A percentile compares a stretch with the other conserved stretches of the same genome.
phyloP scores from a whole-genome alignment of 2,113 vertebrate species.

The Lampris megalopsis region DNA sequence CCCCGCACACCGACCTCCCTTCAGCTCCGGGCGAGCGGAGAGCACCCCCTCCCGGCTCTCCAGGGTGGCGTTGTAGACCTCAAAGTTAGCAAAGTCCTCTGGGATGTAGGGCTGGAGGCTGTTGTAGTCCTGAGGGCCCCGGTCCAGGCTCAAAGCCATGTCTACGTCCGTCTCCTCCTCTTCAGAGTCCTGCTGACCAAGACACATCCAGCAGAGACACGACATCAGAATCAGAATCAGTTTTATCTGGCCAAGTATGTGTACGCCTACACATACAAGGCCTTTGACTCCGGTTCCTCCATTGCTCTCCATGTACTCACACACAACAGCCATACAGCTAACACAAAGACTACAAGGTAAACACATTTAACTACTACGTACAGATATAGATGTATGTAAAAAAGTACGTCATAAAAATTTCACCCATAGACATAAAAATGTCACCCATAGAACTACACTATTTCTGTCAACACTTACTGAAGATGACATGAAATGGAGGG shows the following conservation, averaged over 20 bases:
- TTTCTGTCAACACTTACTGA: slow-evolving; percentile 6
- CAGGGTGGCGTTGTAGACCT: slow-evolving; percentile 94
- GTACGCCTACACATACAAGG: too few species aligned
- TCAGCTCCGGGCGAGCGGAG: slow-evolving; percentile 77
- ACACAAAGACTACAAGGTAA: too few species aligned
- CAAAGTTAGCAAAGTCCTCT: slow-evolving; percentile 97
- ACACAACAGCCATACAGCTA: too few species aligned
- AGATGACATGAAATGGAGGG: slow-evolving; percentile 29
- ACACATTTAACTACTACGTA: too few species aligned
- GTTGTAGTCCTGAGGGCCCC: slow-evolving; percentile 73
- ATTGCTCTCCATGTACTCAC: too few species aligned
- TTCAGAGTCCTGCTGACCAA: slow-evolving; percentile 89
- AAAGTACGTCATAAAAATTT: too few species aligned
- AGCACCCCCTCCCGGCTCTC: slow-evolving; percentile 86
- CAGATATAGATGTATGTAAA: too few species aligned
- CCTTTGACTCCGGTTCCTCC: too few species aligned
- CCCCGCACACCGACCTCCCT: slow-evolving; percentile 80
- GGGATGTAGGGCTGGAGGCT: slow-evolving; percentile 88
- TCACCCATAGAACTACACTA: slow-evolving; percentile 8
- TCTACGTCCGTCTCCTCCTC: slow-evolving; percentile 87
- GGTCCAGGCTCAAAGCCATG: slow-evolving; percentile 69
- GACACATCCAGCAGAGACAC: slow-evolving; percentile 54
- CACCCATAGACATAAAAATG: neutral
- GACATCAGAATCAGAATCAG: too few species aligned
- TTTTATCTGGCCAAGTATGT: too few species aligned